Conservation (phyloP, 2,113 vertebrate genomes). For the Ailurus styani region DNA sequence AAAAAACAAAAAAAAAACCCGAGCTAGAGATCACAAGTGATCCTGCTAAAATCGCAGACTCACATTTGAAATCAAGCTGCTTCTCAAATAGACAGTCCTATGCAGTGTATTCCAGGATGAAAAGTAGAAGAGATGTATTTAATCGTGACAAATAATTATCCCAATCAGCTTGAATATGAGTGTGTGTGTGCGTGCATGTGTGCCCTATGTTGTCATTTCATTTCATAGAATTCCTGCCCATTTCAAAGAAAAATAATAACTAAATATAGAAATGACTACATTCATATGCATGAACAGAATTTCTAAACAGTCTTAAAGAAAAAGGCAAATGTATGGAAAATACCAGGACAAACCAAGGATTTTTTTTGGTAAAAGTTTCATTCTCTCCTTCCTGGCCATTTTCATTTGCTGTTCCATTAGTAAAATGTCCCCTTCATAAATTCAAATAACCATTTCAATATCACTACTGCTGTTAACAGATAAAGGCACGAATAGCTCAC, state of each 20-base stretch:
- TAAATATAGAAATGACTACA: neutral
- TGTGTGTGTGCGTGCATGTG: too few species aligned
- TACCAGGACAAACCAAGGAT: neutral
- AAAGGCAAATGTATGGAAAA: constrained; percentile 34
- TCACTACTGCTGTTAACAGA: constrained; percentile 65
- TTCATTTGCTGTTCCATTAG: constrained; percentile 62
- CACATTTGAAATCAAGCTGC: neutral
- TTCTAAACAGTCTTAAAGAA: neutral
- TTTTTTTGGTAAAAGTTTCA: constrained; percentile 3
- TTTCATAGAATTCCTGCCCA: neutral
- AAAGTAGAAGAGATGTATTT: neutral
- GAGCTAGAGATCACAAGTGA: neutral
- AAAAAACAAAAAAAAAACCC: neutral
- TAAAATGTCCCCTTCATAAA: constrained; percentile 73
- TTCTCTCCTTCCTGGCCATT: constrained; percentile 51
- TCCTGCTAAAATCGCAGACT: neutral
- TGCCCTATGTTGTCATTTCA: neutral
- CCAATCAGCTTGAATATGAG: neutral
- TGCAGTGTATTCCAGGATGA: neutral
- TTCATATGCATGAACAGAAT: neutral
- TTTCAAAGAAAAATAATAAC: neutral
- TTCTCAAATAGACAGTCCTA: neutral
- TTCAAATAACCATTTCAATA: constrained; percentile 76
- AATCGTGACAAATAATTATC: neutral
- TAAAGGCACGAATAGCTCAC: constrained; percentile 65